Percentiles rank a stretch among this genome's conserved stretches.
These are phyloP conservation scores for Acanthornis magna DNA, from an alignment of 2,797 vertebrate species.

Conservation along the genomic window DNA sequence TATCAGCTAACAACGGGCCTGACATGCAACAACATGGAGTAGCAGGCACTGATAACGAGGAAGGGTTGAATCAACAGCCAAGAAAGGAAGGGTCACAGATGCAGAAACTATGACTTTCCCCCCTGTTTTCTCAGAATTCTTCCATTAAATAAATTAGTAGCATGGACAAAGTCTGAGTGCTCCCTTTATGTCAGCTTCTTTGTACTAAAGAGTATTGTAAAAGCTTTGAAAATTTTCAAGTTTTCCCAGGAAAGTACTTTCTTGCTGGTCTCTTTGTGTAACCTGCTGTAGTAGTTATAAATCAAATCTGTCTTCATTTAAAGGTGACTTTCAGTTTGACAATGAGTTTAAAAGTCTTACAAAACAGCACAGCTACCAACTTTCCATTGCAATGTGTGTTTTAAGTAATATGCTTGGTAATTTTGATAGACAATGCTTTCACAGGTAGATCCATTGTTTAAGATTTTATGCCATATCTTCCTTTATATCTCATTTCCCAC, in stretches of 20 bases:
- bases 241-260: background rate
- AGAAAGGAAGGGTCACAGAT: background rate
- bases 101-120: background rate
- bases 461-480: background rate
- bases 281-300: background rate
- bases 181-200: background rate
- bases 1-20: background rate
- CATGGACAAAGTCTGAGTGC: background rate
- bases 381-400: background rate
- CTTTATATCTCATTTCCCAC: background rate
- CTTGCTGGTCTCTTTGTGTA: background rate
- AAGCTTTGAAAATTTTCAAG: background rate
- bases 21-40: rapidly evolving
- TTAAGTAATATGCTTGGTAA: background rate
- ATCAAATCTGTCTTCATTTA: background rate
- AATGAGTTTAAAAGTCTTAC: background rate
- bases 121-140: background rate
- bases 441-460: background rate
- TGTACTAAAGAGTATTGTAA: background rate
- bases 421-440: background rate
- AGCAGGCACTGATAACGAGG: background rate
- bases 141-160: background rate
- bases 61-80: background rate
- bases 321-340: background rate
- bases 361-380: background rate